These are phyloP conservation scores for Portevinia maculata DNA, from an alignment of 2,888 invertebrate species.

Conservation along the genomic window DNA sequence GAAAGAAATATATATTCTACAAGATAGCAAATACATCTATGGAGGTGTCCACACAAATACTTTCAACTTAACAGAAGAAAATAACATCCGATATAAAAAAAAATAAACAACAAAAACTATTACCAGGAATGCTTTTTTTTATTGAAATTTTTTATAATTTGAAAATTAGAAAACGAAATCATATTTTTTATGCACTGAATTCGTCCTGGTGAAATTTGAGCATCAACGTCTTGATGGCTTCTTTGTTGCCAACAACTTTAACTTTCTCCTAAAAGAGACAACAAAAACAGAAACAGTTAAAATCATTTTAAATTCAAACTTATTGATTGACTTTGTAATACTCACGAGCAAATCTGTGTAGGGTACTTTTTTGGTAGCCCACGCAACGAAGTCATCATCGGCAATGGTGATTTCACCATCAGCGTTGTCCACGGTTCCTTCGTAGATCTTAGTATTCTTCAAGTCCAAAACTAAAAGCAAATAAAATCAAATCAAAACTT, in stretches of 20 bases:
- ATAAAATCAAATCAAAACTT: constrained; percentile 5
- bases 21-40: no score
- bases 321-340: background rate
- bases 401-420: constrained; percentile 79
- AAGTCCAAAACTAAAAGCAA: constrained; percentile 80
- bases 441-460: constrained; percentile 81
- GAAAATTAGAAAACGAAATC: background rate
- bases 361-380: constrained; percentile 79
- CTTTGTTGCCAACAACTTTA: background rate
- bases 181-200: background rate
- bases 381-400: constrained; percentile 80
- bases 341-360: constrained; percentile 79
- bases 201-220: constrained; percentile 4
- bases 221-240: background rate
- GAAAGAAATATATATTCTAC: no score
- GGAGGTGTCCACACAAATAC: no score
- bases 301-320: no score
- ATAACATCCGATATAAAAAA: background rate
- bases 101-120: background rate
- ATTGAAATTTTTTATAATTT: background rate
- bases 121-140: background rate
- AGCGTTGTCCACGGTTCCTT: constrained; percentile 77
- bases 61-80: no score
- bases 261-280: background rate
- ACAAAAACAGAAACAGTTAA: background rate